Conservation (phyloP, 2,113 vertebrate genomes). For the Semicossyphus pulcher region DNA sequence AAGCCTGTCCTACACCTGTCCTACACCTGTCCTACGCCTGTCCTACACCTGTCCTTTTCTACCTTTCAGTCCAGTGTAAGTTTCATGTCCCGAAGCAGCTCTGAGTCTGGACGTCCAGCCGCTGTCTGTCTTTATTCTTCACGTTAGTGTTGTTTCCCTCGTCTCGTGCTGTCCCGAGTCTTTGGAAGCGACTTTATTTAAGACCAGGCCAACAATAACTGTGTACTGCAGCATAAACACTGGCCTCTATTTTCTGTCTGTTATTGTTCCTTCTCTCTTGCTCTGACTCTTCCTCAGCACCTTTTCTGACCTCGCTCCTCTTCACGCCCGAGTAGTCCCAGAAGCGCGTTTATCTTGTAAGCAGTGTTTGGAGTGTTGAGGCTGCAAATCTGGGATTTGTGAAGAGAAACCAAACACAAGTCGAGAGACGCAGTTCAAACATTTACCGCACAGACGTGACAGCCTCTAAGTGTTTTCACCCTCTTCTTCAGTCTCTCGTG, state of each 20-base stretch:
- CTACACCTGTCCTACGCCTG: too few relatives aligned
- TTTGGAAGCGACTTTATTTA: background rate
- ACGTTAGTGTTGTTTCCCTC: too few relatives aligned
- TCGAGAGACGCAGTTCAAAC: background rate
- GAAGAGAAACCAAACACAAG: background rate
- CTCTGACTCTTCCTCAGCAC: background rate
- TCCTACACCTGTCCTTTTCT: too few relatives aligned
- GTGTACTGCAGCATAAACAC: conserved; percentile 9
- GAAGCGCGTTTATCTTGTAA: background rate
- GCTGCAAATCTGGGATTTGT: background rate
- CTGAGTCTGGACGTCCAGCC: too few relatives aligned
- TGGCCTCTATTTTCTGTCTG: background rate
- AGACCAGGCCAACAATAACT: background rate
- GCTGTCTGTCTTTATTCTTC: too few relatives aligned
- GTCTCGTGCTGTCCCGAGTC: too few relatives aligned
- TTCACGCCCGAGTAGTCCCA: background rate
- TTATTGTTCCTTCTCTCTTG: background rate
- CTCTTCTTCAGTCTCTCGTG: background rate
- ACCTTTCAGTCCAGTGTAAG: too few relatives aligned
- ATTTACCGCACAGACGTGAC: background rate
- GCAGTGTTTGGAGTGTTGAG: background rate
- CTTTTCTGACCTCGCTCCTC: background rate
- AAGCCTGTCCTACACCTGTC: too few relatives aligned
- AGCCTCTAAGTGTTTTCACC: background rate
- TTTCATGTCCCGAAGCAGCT: too few relatives aligned